Evolutionary conservation across 2,888 invertebrate genomes (phyloP), one percentile per base, ranked within the genome.

Genomic region (Diadegma fenestrale): DNA sequence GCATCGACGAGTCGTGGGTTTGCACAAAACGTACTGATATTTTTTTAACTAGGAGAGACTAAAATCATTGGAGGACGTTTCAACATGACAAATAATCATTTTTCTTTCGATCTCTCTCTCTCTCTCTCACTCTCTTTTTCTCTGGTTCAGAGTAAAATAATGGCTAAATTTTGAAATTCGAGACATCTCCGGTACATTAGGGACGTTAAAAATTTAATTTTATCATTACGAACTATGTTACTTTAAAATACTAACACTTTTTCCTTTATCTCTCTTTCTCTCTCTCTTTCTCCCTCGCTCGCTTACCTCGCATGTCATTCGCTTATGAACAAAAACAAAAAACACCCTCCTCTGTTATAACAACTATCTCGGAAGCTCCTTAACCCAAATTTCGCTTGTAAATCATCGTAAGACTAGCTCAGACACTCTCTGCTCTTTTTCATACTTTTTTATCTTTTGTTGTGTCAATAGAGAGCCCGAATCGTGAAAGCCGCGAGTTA

Each of bases 401-500:
- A 82, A 85, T 76, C 82, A 85, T 82, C 58, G 75, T 76, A 82
- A 82, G 82, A 85, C 85, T 85, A 82, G 82, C 75, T 78, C 85
- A 54, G 69, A 82, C 78, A 85, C 82, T 48, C 64, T 71, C 64
- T 73, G 45, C 61, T 48, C 19, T 68, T 68, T 73, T n/a, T 79
- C 37, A 37, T 22, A 61, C 45, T 72, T 30, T 41, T 78, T 22
- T 61, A n/a, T 66, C 14, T 73, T 54, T 79, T 72, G 43, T 37
- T 54, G 45, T 51, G 58, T 75, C n/a, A 17, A 54, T 33, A 58
- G 22, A 58, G 22, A 26, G 37, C 64, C 61, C 75, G 63, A 63
- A 63, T 30, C 51, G 48, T 10, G 33, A 33, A 37, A 30, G 33
- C 61, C 43, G 41, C 58, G 30, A 41, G 22, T 17, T 17, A 8